Evolutionary conservation across 2,113 vertebrate species (phyloP), one percentile per base, ranked within the genome.

Genomic region (Coturnix japonica): DNA sequence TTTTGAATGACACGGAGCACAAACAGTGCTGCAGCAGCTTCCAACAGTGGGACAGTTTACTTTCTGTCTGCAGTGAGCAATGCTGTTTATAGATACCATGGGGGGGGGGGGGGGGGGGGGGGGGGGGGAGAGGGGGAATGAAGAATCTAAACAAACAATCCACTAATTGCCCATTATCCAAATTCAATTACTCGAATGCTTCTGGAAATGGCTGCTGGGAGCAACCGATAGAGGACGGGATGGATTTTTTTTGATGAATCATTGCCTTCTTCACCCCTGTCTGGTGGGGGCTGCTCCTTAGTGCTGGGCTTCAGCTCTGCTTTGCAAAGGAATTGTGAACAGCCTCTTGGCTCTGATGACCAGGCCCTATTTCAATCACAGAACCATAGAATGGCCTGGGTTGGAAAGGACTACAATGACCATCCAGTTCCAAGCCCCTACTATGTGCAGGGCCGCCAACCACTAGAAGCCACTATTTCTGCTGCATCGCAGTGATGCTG

Each of bases 121-220:
- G n/a, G n/a, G n/a, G n/a, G n/a, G n/a, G n/a, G n/a, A n/a, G n/a
- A n/a, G 53, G 47, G 35, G 59, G 12, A 91, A 93, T 44, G 87
- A 80, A 30, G 60, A 93, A 94, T 88, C 91, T 89, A 95, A 95
- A 94, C 95, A 96, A 95, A 96, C 95, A 95, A 96, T 85, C 81
- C 92, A 86, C 90, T 95, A 95, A 96, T 95, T 95, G 95, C 81
- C 93, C 92, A 96, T 94, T 96, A 96, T 90, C 95, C 31, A 0
- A 65, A 93, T 94, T 93, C 95, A 95, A 93, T 96, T 95, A 95
- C 95, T 94, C 41, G 60, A 91, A 49, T 85, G 91, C 93, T 87
- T 71, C 94, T 95, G 93, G 95, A 91, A 96, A 88, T 65, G 91
- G 83, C 92, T 80, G 47, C 88, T 65, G 93, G 61, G 44, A 10